Conservation (phyloP, 2,113 vertebrate genomes). For the Dascyllus trimaculatus region DNA sequence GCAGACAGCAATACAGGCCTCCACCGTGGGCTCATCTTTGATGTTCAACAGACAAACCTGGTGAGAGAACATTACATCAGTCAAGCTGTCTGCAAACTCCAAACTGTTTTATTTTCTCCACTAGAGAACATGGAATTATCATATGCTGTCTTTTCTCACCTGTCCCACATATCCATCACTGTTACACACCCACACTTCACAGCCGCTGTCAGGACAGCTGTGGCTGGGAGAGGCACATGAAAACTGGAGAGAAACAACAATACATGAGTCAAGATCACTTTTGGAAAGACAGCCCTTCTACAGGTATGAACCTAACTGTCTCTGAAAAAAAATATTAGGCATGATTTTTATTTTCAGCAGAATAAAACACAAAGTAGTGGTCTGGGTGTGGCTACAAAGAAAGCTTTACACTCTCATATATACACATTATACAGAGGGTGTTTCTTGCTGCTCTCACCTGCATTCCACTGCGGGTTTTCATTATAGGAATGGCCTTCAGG, state of each 20-base stretch:
- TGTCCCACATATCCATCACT: constrained; percentile 98
- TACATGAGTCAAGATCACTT: not conserved
- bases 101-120: not conserved
- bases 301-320: not conserved
- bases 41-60: constrained; percentile 95
- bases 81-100: not conserved
- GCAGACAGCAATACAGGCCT: constrained; percentile 98
- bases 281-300: not conserved
- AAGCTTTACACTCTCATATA: not conserved
- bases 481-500: constrained; percentile 98
- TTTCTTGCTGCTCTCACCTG: constrained; percentile 85
- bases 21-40: constrained; percentile 94
- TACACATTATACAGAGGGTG: no score
- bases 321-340: no score
- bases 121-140: not conserved
- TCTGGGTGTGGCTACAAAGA: not conserved
- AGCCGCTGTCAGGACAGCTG: constrained; percentile 90
- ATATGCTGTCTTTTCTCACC: constrained; percentile 82
- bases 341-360: no score
- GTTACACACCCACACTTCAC: constrained; percentile 99
- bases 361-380: not conserved
- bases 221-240: constrained; percentile 98
- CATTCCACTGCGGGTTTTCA: constrained; percentile 99
- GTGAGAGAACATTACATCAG: not conserved
- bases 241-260: constrained; percentile 84